phyloP scores from a whole-genome alignment of 2,113 vertebrate genomes.

The Spea multiplicata region DNA sequence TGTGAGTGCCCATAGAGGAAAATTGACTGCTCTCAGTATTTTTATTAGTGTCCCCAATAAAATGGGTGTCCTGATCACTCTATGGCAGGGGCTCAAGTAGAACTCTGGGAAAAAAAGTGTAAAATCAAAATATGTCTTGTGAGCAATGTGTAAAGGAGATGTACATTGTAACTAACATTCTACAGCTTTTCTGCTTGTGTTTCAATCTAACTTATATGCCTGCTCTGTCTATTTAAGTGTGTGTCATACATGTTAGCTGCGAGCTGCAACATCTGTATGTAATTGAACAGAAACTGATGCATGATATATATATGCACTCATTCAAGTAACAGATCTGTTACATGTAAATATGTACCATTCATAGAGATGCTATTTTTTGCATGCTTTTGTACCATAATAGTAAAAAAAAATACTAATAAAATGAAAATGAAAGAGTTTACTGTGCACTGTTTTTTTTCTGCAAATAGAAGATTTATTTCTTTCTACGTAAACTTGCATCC shows the following conservation, averaged over 20 bases:
- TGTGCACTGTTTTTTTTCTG: not conserved
- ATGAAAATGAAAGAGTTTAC: slow-evolving; percentile 23
- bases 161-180: slow-evolving; percentile 24
- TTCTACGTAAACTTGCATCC: no score
- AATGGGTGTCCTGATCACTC: no score
- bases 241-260: slow-evolving; percentile 38
- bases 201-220: slow-evolving; percentile 36
- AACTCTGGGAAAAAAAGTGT: no score
- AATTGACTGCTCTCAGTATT: no score
- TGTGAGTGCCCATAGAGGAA: no score
- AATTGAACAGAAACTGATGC: slow-evolving; percentile 49
- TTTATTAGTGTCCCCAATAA: no score
- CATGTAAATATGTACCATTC: slow-evolving; percentile 67
- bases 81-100: no score
- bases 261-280: slow-evolving; percentile 2
- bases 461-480: no score
- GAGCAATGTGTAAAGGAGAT: no score
- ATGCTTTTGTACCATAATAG: slow-evolving; percentile 63
- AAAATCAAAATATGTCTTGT: no score
- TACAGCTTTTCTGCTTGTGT: slow-evolving; percentile 42
- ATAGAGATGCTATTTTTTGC: slow-evolving; percentile 67
- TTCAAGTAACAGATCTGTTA: slow-evolving; percentile 51
- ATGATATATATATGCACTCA: slow-evolving; percentile 53
- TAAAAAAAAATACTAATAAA: slow-evolving; percentile 53
- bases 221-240: slow-evolving; percentile 36